These are phyloP conservation scores for Polia nebulosa DNA, from an alignment of 2,888 invertebrate species.

Conservation along the genomic window DNA sequence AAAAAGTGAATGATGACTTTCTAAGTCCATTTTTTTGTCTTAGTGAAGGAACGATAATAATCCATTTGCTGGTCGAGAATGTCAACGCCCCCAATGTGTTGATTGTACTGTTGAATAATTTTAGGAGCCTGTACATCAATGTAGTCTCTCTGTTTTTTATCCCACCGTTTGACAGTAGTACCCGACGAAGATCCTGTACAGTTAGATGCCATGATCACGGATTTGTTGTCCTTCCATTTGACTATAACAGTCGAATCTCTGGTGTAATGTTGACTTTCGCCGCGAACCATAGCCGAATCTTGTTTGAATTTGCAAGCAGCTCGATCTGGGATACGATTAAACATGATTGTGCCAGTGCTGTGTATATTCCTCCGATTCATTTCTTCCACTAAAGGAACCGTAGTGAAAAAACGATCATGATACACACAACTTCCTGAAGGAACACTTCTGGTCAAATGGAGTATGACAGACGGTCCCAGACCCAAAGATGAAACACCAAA, in stretches of 20 bases:
- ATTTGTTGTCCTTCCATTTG: not conserved
- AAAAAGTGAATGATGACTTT: conserved; percentile 67
- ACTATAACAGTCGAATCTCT: not conserved
- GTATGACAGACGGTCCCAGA: not conserved
- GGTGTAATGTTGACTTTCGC: not conserved
- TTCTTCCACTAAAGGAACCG: conserved; percentile 9
- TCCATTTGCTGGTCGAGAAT: conserved; percentile 62
- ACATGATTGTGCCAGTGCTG: not conserved
- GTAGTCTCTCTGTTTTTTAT: not conserved
- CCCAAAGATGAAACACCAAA: not conserved
- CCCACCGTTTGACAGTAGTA: not conserved
- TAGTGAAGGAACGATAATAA: conserved; percentile 66
- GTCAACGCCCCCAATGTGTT: conserved; percentile 55
- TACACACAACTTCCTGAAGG: conserved; percentile 2
- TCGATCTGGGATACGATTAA: not conserved
- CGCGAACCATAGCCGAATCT: not conserved
- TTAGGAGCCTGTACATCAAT: conserved; percentile 39
- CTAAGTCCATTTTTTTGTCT: conserved; percentile 70
- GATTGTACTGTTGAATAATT: conserved; percentile 59
- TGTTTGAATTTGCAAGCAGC: not conserved
- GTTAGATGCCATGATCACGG: not conserved
- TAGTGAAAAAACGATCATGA: conserved; percentile 10
- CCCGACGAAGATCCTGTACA: not conserved
- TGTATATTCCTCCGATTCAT: not conserved
- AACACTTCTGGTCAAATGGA: conserved; percentile 6